Evolutionary conservation across 1,140 invertebrate genomes (phyloP), one percentile per base, ranked within the genome.

Genomic region (Brachionus paranguensis): DNA sequence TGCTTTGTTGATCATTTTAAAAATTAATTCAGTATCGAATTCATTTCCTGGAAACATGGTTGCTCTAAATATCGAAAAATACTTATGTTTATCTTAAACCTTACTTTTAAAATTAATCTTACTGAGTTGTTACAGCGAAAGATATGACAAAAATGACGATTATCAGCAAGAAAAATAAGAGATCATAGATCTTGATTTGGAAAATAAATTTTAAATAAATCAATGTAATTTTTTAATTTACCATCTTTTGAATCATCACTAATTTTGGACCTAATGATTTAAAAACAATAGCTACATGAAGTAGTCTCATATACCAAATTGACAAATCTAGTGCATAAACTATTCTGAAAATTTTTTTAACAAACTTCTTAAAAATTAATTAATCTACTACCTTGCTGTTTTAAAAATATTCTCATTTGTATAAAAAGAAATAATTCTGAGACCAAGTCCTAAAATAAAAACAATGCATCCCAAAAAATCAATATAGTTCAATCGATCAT

Each of bases 221-320:
- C 4, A 37, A 1, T 37, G 5, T 37, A 37, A 3, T 37, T 3
- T 37, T 37, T 37, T 37, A 5, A 37, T 85, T 85, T 85, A 89
- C 88, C 88, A 89, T 89, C 85, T 86, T 88, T 29, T 85, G 84
- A 24, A 89, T 89, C 88, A 89, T 89, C 60, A 89, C 88, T 74
- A 89, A 86, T 85, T 89, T 89, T 17, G 88, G 88, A 72, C 88
- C 88, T 83, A 89, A 86, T 41, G 88, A 86, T 85, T 88, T 87
- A 79, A 86, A 85, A 1, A 87, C 86, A 84, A 86, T 88, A 85
- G 88, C 88, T 20, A 84, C 85, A 86, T 89, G 87, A 86, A 88
- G 87, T 60, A 87, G 85, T 17, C 88, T 72, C n/a, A 89, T 78
- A 84, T 86, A 88, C 84, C 81, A 83, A 47, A 83, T 83, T 11